Percentiles rank a stretch among this genome's conserved stretches.
Evolutionary conservation across 1,140 invertebrate genomes (phyloP).

Genomic region (Lucilia cuprina): DNA sequence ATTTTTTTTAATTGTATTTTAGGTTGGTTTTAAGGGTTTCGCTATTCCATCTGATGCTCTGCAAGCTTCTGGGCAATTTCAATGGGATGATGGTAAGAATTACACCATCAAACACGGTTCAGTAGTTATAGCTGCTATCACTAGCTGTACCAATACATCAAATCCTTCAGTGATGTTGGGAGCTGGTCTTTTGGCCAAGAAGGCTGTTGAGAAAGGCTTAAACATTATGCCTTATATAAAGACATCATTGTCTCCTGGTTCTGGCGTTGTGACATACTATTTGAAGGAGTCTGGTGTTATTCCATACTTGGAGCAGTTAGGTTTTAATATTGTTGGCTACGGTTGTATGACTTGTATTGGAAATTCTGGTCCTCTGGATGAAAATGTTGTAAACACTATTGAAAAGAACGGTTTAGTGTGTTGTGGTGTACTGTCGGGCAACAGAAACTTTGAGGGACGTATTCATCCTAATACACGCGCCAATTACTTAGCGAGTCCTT

Average conservation of each 20-base stretch:
- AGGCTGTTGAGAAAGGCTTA: conserved; percentile 91
- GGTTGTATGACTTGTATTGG: conserved; percentile 99
- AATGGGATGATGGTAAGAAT: conserved; percentile 82
- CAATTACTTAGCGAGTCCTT: conserved; percentile 95
- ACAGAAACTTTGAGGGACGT: conserved; percentile 96
- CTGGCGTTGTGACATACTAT: conserved; percentile 98
- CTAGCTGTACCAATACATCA: conserved; percentile 97
- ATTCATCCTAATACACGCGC: conserved; percentile 96
- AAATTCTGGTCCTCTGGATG: conserved; percentile 93
- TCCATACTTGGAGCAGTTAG: conserved; percentile 84
- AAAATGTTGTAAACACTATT: conserved; percentile 89
- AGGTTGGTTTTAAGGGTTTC: conserved; percentile 96
- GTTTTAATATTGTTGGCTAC: conserved; percentile 95
- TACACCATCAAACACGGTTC: conserved; percentile 91
- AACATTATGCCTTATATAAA: conserved; percentile 93
- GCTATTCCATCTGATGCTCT: conserved; percentile 78
- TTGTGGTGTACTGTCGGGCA: conserved; percentile 94
- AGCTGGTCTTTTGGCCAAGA: conserved; percentile 91
- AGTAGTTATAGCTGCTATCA: conserved; percentile 97
- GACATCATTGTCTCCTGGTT: conserved; percentile 95
- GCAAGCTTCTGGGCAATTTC: conserved; percentile 73
- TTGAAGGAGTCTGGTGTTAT: conserved; percentile 84
- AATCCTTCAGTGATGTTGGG: conserved; percentile 98
- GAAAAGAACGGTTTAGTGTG: conserved; percentile 95
- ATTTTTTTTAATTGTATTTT: conserved; percentile 41